phyloP scores from a whole-genome alignment of 2,888 invertebrate genomes.

The Amiota minor region DNA sequence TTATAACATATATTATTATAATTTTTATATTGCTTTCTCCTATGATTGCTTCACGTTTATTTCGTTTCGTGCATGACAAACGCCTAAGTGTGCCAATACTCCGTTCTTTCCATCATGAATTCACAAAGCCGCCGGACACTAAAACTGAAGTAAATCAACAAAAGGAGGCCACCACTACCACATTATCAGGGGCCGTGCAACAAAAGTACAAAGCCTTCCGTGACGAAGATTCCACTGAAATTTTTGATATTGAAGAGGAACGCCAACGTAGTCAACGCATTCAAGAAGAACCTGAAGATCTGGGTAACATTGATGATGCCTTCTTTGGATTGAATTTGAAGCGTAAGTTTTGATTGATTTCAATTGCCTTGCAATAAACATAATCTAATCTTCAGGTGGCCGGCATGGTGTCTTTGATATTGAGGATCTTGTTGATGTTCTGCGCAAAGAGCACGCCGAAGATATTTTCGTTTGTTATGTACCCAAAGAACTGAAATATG shows the following conservation, averaged over 20 bases:
- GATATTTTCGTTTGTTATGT: constrained; percentile 88
- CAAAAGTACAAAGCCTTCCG: constrained; percentile 81
- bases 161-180: constrained; percentile 31
- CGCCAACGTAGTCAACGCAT: constrained; percentile 57
- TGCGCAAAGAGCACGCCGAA: constrained; percentile 84
- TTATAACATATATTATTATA: not conserved
- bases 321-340: constrained; percentile 77
- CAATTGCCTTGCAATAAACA: too few species aligned
- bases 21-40: constrained; percentile 14
- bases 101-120: constrained; percentile 68
- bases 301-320: constrained; percentile 35
- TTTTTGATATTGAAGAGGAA: constrained; percentile 84
- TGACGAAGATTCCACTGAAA: constrained; percentile 80
- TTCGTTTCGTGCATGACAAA: constrained; percentile 59
- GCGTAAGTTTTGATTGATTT: constrained; percentile 67
- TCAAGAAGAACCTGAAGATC: not conserved
- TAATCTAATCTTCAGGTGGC: constrained; percentile 78
- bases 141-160: constrained; percentile 9
- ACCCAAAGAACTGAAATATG: constrained; percentile 84
- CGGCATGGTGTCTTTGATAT: constrained; percentile 89
- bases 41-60: constrained; percentile 59
- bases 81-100: constrained; percentile 59
- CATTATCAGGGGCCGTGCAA: constrained; percentile 74
- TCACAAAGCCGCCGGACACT: constrained; percentile 50
- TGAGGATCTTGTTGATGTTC: constrained; percentile 85